phyloP scores from a whole-genome alignment of 2,888 invertebrate species.

The Callosobruchus maculatus region DNA sequence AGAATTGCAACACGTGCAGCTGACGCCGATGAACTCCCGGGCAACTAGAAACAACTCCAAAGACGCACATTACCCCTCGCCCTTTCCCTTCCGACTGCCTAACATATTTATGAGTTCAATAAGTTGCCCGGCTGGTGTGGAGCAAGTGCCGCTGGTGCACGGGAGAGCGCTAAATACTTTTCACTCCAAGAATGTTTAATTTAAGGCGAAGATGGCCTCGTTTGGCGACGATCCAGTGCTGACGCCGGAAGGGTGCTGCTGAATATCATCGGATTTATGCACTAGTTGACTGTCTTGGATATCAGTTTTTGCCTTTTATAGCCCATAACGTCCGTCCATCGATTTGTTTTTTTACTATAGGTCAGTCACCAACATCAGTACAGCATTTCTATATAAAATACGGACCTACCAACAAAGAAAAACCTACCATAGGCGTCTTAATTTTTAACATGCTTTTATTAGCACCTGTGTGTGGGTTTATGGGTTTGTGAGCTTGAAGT shows the following conservation, averaged over 20 bases:
- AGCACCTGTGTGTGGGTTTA: too few relatives aligned
- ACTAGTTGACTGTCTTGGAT: neutral
- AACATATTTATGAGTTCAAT: neutral
- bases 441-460: too few relatives aligned
- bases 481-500: too few relatives aligned
- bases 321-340: too few relatives aligned
- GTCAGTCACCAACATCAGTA: too few relatives aligned
- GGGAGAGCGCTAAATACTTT: neutral
- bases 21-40: neutral
- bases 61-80: neutral
- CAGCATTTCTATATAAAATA: too few relatives aligned
- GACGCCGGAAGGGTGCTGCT: neutral
- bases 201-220: neutral
- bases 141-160: neutral
- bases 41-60: neutral
- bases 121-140: neutral
- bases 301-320: too few relatives aligned
- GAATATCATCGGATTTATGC: neutral
- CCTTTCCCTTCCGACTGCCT: neutral
- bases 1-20: neutral
- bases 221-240: neutral
- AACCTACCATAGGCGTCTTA: too few relatives aligned
- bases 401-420: too few relatives aligned
- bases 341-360: too few relatives aligned
- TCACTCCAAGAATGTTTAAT: neutral